phyloP scores from a whole-genome alignment of 2,797 vertebrate genomes.

The Notoglanidium macrostoma region DNA sequence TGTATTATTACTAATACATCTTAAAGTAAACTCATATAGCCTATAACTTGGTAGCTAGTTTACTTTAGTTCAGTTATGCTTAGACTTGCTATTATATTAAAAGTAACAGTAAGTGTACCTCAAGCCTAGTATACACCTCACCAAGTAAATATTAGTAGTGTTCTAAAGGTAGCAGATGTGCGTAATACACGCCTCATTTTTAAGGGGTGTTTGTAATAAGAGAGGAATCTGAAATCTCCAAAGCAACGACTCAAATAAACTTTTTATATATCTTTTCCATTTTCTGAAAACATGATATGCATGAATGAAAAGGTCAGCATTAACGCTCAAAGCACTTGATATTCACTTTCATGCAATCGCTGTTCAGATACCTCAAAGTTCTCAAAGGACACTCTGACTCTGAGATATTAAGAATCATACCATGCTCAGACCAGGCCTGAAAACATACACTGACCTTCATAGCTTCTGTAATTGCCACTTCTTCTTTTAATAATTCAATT shows the following conservation, averaged over 20 bases:
- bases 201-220: not conserved
- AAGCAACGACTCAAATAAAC: not conserved
- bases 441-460: constrained; percentile 51
- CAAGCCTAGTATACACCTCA: not conserved
- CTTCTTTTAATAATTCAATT: constrained; percentile 55
- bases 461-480: constrained; percentile 48
- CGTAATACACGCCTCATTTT: not conserved
- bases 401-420: constrained; percentile 37
- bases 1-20: not conserved
- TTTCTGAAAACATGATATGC: not conserved
- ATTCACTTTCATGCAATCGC: not conserved
- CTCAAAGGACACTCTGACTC: not conserved
- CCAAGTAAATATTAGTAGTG: not conserved
- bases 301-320: constrained; percentile 20
- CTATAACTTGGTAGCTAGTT: not conserved
- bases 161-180: not conserved
- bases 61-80: not conserved
- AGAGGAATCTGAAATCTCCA: not conserved
- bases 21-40: not conserved
- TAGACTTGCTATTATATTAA: not conserved
- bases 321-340: not conserved
- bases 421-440: constrained; percentile 31
- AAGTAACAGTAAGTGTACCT: not conserved
- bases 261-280: not conserved
- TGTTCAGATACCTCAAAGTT: not conserved